Conservation (phyloP, 2,797 vertebrate genomes). For the Gambusia yucatana region DNA sequence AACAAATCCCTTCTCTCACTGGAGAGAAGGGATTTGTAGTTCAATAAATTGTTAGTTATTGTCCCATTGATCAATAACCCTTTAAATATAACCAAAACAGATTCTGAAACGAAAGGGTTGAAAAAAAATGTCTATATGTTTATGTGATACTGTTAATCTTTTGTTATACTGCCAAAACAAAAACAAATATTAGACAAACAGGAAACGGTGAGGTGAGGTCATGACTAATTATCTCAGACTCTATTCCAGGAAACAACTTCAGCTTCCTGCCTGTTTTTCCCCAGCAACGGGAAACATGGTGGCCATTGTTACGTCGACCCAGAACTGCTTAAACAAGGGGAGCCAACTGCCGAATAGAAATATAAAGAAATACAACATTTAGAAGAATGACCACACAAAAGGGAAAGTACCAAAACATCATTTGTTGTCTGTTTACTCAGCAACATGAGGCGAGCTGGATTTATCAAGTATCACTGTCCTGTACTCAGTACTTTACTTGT, state of each 20-base stretch:
- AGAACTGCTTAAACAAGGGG: neutral
- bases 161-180: constrained; percentile 22
- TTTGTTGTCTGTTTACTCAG: constrained; percentile 3
- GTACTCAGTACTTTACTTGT: constrained; percentile 19
- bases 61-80: neutral
- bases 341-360: neutral
- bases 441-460: neutral
- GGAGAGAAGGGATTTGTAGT: neutral
- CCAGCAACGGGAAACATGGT: constrained; percentile 24
- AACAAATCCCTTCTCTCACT: too few relatives aligned
- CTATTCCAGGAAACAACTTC: constrained; percentile 79
- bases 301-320: constrained; percentile 11
- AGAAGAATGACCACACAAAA: neutral
- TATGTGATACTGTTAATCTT: neutral
- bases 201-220: constrained; percentile 56
- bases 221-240: constrained; percentile 44
- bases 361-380: neutral
- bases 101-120: neutral
- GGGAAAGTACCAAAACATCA: neutral
- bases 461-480: constrained; percentile 1
- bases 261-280: constrained; percentile 70
- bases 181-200: constrained; percentile 53
- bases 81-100: neutral
- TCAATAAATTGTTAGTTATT: neutral
- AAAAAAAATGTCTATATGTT: neutral